A percentile compares a stretch with the other conserved stretches of the same genome.
phyloP scores from a whole-genome alignment of 2,113 vertebrate genomes.

The Callopanchax toddi region DNA sequence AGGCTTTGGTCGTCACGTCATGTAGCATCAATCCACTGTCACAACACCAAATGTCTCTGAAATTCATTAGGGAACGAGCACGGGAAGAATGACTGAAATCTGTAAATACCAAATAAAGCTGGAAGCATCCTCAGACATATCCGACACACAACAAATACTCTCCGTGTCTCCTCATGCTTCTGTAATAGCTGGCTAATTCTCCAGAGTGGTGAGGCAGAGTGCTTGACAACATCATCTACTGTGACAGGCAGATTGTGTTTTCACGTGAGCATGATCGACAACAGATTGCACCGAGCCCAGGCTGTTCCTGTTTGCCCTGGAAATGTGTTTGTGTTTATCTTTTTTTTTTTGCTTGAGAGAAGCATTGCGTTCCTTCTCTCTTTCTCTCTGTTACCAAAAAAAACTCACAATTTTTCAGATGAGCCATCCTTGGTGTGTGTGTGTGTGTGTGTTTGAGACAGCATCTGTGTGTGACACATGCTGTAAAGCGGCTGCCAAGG shows the following conservation, averaged over 20 bases:
- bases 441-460: constrained; percentile 31
- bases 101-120: constrained; percentile 63
- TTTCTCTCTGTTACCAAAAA: constrained; percentile 36
- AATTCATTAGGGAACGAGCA: constrained; percentile 54
- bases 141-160: constrained; percentile 64
- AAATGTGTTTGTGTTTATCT: constrained; percentile 77
- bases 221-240: constrained; percentile 81
- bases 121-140: constrained; percentile 60
- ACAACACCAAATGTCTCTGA: constrained; percentile 58
- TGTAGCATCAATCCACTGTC: constrained; percentile 64
- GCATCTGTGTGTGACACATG: constrained; percentile 57
- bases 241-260: constrained; percentile 82
- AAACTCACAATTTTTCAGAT: constrained; percentile 43
- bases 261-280: constrained; percentile 76
- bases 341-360: constrained; percentile 48
- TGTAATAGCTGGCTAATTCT: constrained; percentile 74
- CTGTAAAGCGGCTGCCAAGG: constrained; percentile 70
- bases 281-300: constrained; percentile 70
- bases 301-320: constrained; percentile 69
- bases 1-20: constrained; percentile 61
- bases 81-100: constrained; percentile 54
- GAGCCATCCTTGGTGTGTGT: constrained; percentile 41
- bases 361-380: constrained; percentile 58
- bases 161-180: constrained; percentile 40
- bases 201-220: constrained; percentile 66